Conservation (phyloP, 2,888 invertebrate genomes). For the Brachyopa scutellaris region DNA sequence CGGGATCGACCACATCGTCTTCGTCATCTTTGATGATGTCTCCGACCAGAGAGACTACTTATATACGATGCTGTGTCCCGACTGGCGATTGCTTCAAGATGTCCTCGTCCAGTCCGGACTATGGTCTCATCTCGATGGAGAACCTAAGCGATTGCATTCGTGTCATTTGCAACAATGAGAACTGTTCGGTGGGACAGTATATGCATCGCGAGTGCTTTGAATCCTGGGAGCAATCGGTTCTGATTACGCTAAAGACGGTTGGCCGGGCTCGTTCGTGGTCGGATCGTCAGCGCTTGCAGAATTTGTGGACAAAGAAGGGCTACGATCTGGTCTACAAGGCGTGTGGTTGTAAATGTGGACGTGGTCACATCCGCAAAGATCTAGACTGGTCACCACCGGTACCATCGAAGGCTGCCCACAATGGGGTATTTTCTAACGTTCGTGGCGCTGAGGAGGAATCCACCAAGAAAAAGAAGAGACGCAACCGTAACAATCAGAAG, state of each 20-base stretch:
- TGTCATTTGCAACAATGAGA: conserved; percentile 97
- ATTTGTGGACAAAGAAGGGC: conserved; percentile 98
- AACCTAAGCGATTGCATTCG: conserved; percentile 91
- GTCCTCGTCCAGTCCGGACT: conserved; percentile 82
- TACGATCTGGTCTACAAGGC: conserved; percentile 98
- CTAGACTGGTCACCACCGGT: conserved; percentile 93
- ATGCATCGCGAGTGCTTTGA: conserved; percentile 99
- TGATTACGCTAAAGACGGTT: conserved; percentile 94
- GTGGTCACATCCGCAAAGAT: conserved; percentile 97
- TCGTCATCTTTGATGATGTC: conserved; percentile 75
- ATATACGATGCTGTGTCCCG: conserved; percentile 90
- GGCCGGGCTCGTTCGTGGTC: conserved; percentile 97
- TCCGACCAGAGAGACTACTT: conserved; percentile 74
- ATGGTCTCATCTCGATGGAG: conserved; percentile 85
- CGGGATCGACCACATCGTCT: conserved; percentile 45
- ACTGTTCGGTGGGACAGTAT: conserved; percentile 92
- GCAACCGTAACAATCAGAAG: conserved; percentile 86
- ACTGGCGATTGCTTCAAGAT: conserved; percentile 89
- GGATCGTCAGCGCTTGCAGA: conserved; percentile 95
- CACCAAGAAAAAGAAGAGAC: conserved; percentile 86
- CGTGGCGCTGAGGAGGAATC: conserved; percentile 82
- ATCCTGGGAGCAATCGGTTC: conserved; percentile 94
- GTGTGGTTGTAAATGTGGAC: conserved; percentile 95
- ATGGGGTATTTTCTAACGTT: conserved; percentile 72
- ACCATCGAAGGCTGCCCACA: conserved; percentile 70